Evolutionary conservation across 2,113 vertebrate genomes (phyloP).

Genomic region (Sander vitreus): DNA sequence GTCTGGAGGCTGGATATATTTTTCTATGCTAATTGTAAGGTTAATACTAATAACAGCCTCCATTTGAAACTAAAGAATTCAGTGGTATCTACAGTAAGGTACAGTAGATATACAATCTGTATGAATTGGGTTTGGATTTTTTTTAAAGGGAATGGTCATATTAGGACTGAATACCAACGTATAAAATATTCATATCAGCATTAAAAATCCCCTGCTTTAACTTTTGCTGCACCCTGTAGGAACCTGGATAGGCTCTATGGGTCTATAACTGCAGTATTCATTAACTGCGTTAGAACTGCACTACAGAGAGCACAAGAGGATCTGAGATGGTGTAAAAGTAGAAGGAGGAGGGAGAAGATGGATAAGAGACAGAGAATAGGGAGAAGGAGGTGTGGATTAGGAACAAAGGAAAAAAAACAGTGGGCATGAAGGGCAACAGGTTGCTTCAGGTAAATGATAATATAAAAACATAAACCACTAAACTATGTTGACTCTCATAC

Average conservation of each 20-base stretch:
- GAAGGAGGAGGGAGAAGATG: neutral
- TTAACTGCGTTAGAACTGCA: constrained; percentile 18
- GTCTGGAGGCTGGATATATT: neutral
- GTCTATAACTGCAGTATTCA: constrained; percentile 20
- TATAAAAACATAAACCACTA: too few relatives aligned
- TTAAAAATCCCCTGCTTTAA: constrained; percentile 4
- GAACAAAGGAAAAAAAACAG: constrained; percentile 16
- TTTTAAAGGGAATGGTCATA: constrained; percentile 13
- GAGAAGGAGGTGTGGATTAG: constrained; percentile 16
- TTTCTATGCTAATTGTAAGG: neutral
- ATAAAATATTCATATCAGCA: constrained; percentile 24
- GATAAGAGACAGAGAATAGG: neutral
- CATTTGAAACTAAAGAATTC: neutral
- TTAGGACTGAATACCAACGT: constrained; percentile 11
- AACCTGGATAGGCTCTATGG: constrained; percentile 12
- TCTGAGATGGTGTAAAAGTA: neutral
- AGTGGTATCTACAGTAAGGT: neutral
- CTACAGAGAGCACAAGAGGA: constrained; percentile 17
- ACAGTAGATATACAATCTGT: neutral
- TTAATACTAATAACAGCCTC: neutral
- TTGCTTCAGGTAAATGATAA: constrained; percentile 53
- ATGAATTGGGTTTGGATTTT: constrained; percentile 14
- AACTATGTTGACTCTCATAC: constrained; percentile 50
- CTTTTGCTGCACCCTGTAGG: constrained; percentile 5
- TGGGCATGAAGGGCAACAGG: constrained; percentile 38